A percentile compares a stretch with the other conserved stretches of the same genome.
Evolutionary conservation across 2,888 invertebrate genomes (phyloP).

Genomic region (Bursaphelenchus okinawaensis): DNA sequence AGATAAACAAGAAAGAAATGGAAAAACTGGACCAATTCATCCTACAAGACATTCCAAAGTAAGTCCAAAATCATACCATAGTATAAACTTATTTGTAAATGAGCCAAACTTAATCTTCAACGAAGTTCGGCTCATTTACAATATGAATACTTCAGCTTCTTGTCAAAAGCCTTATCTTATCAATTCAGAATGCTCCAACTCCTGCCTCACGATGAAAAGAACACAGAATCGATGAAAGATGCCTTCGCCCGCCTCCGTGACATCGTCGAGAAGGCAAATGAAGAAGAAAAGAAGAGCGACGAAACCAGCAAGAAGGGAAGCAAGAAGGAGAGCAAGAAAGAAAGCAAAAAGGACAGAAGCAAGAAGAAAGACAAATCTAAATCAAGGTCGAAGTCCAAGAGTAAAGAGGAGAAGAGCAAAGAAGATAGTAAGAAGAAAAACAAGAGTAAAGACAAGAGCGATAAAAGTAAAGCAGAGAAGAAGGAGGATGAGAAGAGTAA

Average conservation of each 20-base stretch:
- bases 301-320: not conserved
- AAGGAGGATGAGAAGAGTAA: not conserved
- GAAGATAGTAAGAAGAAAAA: not conserved
- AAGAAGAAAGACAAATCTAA: not conserved
- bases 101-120: not conserved
- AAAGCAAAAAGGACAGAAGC: not conserved
- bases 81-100: not conserved
- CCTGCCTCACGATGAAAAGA: not conserved
- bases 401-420: not conserved
- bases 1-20: conserved; percentile 6
- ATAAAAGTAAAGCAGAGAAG: not conserved
- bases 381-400: not conserved
- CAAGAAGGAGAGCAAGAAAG: not conserved
- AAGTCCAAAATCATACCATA: not conserved
- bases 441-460: not conserved
- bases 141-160: too few species aligned
- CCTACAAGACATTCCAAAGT: conserved; percentile 7
- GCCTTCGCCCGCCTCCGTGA: not conserved
- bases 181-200: not conserved
- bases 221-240: not conserved
- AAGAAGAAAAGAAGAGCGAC: not conserved
- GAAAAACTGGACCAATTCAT: conserved; percentile 9
- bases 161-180: too few species aligned
- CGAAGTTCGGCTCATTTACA: too few species aligned
- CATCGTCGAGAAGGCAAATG: not conserved